Conservation (phyloP, 2,797 vertebrate genomes). For the Silurus aristotelis region DNA sequence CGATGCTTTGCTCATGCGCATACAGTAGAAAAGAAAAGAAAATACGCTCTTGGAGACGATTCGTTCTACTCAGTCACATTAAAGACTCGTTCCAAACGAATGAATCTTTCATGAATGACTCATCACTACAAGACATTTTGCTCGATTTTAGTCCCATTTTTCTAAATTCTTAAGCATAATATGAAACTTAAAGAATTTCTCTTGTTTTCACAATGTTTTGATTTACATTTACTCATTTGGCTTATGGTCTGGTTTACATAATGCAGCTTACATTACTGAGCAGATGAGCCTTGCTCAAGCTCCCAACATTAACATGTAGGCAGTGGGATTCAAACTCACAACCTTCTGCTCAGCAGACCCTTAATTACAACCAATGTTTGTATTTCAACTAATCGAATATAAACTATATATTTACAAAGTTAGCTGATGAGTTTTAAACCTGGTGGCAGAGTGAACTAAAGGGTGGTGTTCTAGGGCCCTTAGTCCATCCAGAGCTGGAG, state of each 20-base stretch:
- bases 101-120: no score
- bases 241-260: no score
- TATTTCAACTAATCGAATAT: not conserved
- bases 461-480: not conserved
- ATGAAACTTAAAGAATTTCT: not conserved
- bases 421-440: no score
- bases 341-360: not conserved
- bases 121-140: not conserved
- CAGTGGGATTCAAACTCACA: not conserved
- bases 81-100: no score
- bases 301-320: not conserved
- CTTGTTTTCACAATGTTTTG: not conserved
- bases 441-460: not conserved
- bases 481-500: no score
- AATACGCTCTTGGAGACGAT: no score
- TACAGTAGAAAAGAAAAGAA: no score
- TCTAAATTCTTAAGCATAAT: not conserved
- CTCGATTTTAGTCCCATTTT: not conserved
- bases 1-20: no score
- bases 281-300: not conserved
- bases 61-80: no score
- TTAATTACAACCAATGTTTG: not conserved
- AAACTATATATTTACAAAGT: no score
- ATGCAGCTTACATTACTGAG: not conserved
- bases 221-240: not conserved